Evolutionary conservation across 2,797 vertebrate genomes (phyloP).

Genomic region (Vultur gryphus): DNA sequence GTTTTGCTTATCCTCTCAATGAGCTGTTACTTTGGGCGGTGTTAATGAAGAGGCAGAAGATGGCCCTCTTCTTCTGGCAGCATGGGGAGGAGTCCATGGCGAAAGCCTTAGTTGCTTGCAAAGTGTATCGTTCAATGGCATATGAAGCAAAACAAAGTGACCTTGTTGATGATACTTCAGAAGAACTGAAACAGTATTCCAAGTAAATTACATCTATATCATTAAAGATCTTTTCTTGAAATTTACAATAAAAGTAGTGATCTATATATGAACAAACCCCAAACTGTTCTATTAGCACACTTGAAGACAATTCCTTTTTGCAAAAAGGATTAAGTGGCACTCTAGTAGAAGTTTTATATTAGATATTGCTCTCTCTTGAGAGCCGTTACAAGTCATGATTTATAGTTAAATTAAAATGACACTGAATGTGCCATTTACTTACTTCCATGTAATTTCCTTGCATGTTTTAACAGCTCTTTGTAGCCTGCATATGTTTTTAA

Average conservation of each 20-base stretch:
- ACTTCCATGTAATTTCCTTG: neutral
- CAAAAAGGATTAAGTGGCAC: neutral
- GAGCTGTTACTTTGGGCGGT: slow-evolving; percentile 97
- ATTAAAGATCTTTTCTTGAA: neutral
- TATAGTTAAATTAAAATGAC: neutral
- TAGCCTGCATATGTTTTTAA: neutral
- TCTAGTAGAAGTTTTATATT: neutral
- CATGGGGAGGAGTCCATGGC: slow-evolving; percentile 99
- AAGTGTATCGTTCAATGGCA: slow-evolving; percentile 94
- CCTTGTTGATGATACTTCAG: slow-evolving; percentile 95
- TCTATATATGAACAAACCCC: neutral
- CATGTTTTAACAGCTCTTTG: neutral
- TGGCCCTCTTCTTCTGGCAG: slow-evolving; percentile 98
- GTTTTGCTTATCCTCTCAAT: slow-evolving; percentile 96
- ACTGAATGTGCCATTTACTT: neutral
- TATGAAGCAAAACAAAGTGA: slow-evolving; percentile 99
- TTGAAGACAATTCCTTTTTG: neutral
- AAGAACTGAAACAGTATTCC: slow-evolving; percentile 95
- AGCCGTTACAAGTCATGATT: neutral
- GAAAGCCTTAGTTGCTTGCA: slow-evolving; percentile 96
- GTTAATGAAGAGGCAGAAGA: slow-evolving; percentile 97
- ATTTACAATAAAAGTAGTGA: neutral
- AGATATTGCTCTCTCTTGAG: neutral
- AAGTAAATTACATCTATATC: slow-evolving; percentile 75
- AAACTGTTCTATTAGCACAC: neutral